A percentile compares a stretch with the other conserved stretches of the same genome.
Conservation (phyloP, 2,113 vertebrate genomes). For the Myotis davidii region DNA sequence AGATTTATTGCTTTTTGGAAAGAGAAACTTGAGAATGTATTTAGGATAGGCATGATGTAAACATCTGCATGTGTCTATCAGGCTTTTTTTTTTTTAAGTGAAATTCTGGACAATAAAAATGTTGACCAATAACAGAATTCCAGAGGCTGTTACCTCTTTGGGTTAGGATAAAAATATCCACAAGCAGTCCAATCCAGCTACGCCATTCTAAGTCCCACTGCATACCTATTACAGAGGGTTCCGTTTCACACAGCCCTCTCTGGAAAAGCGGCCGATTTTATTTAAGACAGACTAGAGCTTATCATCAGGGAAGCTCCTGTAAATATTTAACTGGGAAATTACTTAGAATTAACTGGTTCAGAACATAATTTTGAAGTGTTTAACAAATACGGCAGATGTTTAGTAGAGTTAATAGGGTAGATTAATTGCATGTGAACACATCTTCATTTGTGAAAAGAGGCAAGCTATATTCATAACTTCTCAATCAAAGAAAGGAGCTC, state of each 20-base stretch:
- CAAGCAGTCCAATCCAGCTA: conserved; percentile 13
- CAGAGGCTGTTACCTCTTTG: conserved; percentile 47
- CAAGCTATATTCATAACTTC: background rate
- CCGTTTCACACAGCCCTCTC: conserved; percentile 75
- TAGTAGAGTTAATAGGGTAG: conserved; percentile 58
- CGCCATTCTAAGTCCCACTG: conserved; percentile 74
- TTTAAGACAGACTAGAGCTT: conserved; percentile 72
- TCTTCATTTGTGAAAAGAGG: conserved; percentile 45
- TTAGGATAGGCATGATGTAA: background rate
- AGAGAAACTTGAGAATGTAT: background rate
- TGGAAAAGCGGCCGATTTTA: conserved; percentile 78
- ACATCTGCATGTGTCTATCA: background rate
- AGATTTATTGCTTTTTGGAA: conserved; percentile 24
- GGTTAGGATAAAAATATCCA: conserved; percentile 52
- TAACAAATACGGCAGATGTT: conserved; percentile 56
- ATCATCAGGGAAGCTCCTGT: conserved; percentile 27
- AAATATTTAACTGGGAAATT: conserved; percentile 73
- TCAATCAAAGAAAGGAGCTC: conserved; percentile 49
- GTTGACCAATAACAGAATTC: conserved; percentile 40
- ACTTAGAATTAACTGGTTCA: conserved; percentile 61
- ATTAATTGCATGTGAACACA: conserved; percentile 63
- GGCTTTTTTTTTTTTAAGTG: background rate
- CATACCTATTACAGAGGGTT: conserved; percentile 73
- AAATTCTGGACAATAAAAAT: conserved; percentile 47
- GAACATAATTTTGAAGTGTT: conserved; percentile 57